Evolutionary conservation across 2,113 vertebrate genomes (phyloP).

Genomic region (Herpetotheres cachinnans): DNA sequence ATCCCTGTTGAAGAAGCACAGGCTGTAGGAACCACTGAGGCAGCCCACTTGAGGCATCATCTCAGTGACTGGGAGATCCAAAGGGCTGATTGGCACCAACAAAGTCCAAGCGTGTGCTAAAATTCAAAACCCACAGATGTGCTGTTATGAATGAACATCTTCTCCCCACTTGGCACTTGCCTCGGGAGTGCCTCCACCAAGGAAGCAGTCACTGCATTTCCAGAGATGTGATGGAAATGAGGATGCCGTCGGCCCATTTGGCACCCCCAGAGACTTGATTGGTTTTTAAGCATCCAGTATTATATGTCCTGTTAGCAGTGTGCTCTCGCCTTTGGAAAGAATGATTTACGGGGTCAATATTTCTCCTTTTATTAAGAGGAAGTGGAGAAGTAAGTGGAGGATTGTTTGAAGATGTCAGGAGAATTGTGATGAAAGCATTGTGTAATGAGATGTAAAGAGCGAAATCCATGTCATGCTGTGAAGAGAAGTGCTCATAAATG

Average conservation of each 20-base stretch:
- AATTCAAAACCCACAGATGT: background rate
- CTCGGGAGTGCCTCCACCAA: background rate
- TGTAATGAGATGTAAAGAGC: conserved; percentile 63
- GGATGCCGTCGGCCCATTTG: background rate
- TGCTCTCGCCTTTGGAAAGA: background rate
- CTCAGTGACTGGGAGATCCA: background rate
- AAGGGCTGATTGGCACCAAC: background rate
- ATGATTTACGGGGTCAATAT: background rate
- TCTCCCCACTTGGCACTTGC: background rate
- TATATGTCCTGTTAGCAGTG: background rate
- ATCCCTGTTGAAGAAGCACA: background rate
- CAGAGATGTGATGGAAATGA: background rate
- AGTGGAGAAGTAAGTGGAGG: background rate
- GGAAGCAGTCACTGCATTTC: background rate
- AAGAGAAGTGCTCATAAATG: conserved; percentile 30
- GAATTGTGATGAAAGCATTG: conserved; percentile 56
- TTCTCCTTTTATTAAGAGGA: conserved; percentile 34
- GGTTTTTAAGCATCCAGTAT: background rate
- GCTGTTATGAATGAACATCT: background rate
- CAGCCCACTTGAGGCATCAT: background rate
- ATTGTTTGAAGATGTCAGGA: conserved; percentile 57
- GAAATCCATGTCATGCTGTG: background rate
- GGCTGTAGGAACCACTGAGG: background rate
- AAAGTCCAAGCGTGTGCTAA: background rate
- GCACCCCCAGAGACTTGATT: background rate